Evolutionary conservation across 2,113 vertebrate species (phyloP), one percentile per base, ranked within the genome.

Genomic region (Aptenodytes patagonicus): DNA sequence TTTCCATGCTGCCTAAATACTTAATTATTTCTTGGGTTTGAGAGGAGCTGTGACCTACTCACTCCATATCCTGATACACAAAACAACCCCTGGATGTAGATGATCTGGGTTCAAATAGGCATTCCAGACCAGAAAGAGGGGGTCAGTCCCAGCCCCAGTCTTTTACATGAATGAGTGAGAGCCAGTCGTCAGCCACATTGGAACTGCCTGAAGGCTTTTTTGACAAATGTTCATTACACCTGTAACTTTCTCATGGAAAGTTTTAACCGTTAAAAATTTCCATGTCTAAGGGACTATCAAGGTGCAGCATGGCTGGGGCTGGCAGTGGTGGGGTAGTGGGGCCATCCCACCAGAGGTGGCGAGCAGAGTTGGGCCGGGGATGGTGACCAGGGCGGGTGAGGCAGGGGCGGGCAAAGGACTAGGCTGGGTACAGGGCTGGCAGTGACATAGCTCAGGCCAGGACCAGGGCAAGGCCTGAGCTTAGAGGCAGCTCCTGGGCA

Each of bases 101-200:
- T 38, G 25, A 40, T 83, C 19, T 44, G 17, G 3, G 4, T 55
- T 91, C 20, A 72, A n/a, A 83, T 7, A 0, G 0, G 3, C 25
- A 18, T 69, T 86, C 28, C 10, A n/a, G 44, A 64, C 20, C 5
- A 90, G 71, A 81, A 87, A 7, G 11, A n/a, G 7, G 5, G 18
- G 29, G 5, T 19, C 29, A 89, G 19, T 54, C 13, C 10, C 36
- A 80, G 2, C 6, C 19, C 2, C 11, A 7, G 6, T 4, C 17
- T 65, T 72, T 49, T 44, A 49, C 5, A 28, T 11, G 31, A 52
- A 29, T 21, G 20, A 82, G 17, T 28, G 14, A 73, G 16, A 83
- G 6, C 4, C 17, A 32, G 8, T 16, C 1, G 0, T 73, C 42
- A 86, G 16, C 9, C 34, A 16, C 0, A 1, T 16, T 40, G 28